These are phyloP conservation scores for Telenomus remus DNA, from an alignment of 1,140 invertebrate genomes.

Conservation along the genomic window DNA sequence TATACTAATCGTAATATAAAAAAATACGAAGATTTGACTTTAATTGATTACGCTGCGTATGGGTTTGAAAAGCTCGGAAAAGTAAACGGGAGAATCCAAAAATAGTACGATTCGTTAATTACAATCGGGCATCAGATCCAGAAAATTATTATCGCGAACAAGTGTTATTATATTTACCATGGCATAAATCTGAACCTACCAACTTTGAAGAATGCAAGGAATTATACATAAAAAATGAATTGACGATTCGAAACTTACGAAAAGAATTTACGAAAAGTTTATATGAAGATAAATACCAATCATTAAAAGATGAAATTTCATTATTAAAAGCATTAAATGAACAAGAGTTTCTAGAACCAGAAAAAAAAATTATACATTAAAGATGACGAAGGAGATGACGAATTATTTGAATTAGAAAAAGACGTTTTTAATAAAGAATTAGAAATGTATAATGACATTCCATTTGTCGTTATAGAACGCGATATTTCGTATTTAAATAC, in stretches of 20 bases:
- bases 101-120: conserved; percentile 9
- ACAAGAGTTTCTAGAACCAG: no score
- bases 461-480: neutral
- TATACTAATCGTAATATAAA: no score
- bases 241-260: neutral
- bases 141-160: conserved; percentile 8
- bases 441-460: conserved; percentile 2
- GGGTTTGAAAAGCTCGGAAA: no score
- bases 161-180: conserved; percentile 8
- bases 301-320: no score
- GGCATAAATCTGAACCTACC: conserved; percentile 1
- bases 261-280: conserved; percentile 6
- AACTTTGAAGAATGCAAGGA: neutral
- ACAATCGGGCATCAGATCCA: neutral
- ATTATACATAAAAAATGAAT: conserved; percentile 4
- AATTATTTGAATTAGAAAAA: neutral
- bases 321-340: no score
- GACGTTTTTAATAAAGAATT: neutral
- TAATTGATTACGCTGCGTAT: no score
- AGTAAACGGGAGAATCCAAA: no score
- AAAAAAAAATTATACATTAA: neutral
- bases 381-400: neutral
- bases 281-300: conserved; percentile 1
- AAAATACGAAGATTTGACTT: no score
- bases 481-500: neutral